Base-by-base conservation (phyloP, 1,140 invertebrate genomes). In the Drosophila lini region DNA sequence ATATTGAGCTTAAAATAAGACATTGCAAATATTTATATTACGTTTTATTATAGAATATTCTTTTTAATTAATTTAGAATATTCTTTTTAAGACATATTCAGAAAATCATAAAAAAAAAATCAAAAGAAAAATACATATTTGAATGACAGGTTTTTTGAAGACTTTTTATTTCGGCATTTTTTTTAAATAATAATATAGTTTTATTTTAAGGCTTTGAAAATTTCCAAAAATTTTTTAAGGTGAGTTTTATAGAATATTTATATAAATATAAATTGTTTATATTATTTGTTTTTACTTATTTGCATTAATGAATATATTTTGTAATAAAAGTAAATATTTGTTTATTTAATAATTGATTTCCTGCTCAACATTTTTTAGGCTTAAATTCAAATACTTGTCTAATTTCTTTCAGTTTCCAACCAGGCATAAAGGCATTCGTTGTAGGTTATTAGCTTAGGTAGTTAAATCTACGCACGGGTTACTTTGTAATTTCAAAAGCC, bases 341-440 rank as follows among this genome's bases (percentile, higher is more conserved):
- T 9, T 0, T 0, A 41, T 41, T 16, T 22, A 2, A 7, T 2
- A 22, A 5, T 13, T 25, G 1, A 4, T 3, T 47, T 25, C 5
- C 22, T 13, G 1, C n/a, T n/a, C n/a, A n/a, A n/a, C 11, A 25
- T 47, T 28, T 13, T 32, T 15, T 45, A 19, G 3, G 9, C 11
- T 50, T 9, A 10, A 19, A 16, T 16, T 52, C 2, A 13, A 4
- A 19, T 5, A 34, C 5, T 32, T 19, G 6, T 0, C 5, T 8
- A 32, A 19, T 53, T 53, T 53, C 34, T 53, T 53, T 53, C 50
- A 53, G 50, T 53, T 53, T 53, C 1, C 11, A 34, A 9, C 11
- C 16, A 53, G 11, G 0, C 50, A 52, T 34, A 19, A 34, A 52
- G 31, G 16, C 50, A 53, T 53, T 36, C 13, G 32, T 36, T 53